Percentiles rank a stretch among this genome's conserved stretches.
These are phyloP conservation scores for Drosophila jambulina DNA, from an alignment of 1,140 invertebrate genomes.

Conservation along the genomic window DNA sequence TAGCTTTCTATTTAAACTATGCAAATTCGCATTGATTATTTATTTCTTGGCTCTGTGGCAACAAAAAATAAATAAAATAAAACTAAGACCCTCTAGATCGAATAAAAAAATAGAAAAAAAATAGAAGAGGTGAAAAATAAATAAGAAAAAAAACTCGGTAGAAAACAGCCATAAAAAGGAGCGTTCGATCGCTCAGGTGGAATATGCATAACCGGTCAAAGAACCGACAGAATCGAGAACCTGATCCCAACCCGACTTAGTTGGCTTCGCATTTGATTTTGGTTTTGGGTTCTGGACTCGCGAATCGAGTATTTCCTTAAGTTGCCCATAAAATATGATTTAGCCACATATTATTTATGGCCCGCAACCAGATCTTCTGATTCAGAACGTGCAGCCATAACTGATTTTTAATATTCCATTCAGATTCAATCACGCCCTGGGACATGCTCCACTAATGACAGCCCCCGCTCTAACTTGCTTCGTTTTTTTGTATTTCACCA, in stretches of 20 bases:
- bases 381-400: conserved; percentile 50
- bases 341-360: conserved; percentile 64
- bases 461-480: conserved; percentile 3
- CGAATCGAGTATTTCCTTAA: conserved; percentile 66
- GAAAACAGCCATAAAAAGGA: conserved; percentile 80
- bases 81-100: conserved; percentile 39
- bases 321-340: conserved; percentile 58
- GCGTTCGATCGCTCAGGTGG: conserved; percentile 40
- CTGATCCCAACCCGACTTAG: conserved; percentile 53
- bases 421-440: conserved; percentile 49
- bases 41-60: conserved; percentile 63
- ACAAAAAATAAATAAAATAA: conserved; percentile 57
- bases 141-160: conserved; percentile 43
- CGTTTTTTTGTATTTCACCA: not conserved
- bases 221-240: conserved; percentile 50
- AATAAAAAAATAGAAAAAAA: conserved; percentile 20
- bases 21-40: conserved; percentile 78
- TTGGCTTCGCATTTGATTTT: conserved; percentile 28
- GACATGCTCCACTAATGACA: conserved; percentile 43
- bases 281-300: conserved; percentile 30
- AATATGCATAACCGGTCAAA: conserved; percentile 79
- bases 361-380: conserved; percentile 27
- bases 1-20: conserved; percentile 83
- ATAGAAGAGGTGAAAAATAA: conserved; percentile 23
- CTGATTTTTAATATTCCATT: conserved; percentile 50